These are phyloP conservation scores for Nemopilema nomurai DNA, from an alignment of 30 jellyfish, hydroid and myxozoan genomes.

Conservation along the genomic window DNA sequence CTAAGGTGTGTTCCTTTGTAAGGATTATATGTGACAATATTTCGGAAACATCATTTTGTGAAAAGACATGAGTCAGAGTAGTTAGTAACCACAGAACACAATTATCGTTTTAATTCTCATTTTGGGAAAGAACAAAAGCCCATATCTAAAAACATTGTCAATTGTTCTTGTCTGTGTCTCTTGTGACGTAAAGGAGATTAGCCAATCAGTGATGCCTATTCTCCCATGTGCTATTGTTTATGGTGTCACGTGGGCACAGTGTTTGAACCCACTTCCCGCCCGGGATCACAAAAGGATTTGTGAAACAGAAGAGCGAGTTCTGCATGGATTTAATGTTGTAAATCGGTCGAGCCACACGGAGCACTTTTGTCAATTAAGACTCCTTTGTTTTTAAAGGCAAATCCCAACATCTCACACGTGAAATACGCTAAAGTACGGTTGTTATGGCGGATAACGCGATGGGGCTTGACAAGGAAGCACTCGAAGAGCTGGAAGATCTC, in stretches of 20 bases:
- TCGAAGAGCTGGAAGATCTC: conserved; percentile 52
- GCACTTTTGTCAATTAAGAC: conserved; percentile 29
- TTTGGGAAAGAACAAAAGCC: too few species aligned
- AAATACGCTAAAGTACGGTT: neutral
- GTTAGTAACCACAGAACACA: neutral
- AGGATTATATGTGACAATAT: neutral
- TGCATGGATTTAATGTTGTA: conserved; percentile 27
- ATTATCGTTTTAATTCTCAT: too few species aligned
- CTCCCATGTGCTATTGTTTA: conserved; percentile 7
- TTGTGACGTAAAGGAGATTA: neutral
- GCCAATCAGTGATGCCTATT: neutral
- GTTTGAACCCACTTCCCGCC: conserved; percentile 54
- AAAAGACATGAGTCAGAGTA: neutral
- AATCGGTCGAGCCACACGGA: conserved; percentile 6
- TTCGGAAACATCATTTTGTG: neutral
- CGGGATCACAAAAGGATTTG: conserved; percentile 35
- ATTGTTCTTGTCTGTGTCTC: neutral
- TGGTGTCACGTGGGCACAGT: neutral
- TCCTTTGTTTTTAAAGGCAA: conserved; percentile 33
- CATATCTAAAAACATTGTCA: too few species aligned
- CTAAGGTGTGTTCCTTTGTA: neutral
- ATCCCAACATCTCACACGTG: conserved; percentile 41
- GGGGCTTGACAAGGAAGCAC: conserved; percentile 55
- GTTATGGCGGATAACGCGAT: conserved; percentile 50
- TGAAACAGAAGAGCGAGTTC: neutral